Base-by-base conservation (phyloP, 92 coral and sea anemone genomes). In the Montipora capitata region DNA sequence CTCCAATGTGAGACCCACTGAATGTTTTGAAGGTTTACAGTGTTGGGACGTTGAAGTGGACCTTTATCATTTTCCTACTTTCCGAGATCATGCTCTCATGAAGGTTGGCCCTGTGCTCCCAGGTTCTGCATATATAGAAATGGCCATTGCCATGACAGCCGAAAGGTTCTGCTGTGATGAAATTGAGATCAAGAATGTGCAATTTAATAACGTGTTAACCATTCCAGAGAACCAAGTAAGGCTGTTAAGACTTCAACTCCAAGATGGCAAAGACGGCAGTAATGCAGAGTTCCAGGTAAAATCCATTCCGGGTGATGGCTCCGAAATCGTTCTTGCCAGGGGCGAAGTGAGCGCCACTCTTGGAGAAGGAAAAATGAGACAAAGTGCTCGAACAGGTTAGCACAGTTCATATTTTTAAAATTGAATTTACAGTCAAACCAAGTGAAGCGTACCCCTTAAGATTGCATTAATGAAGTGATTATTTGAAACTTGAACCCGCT, bases 41-140 rank as follows among this genome's bases (percentile, higher is more conserved):
- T 90, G 91, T 27, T 93, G 95, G 95, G 93, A 89, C 38, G 80
- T 84, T 3, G 95, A 93, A 49, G 81, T 93, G 39, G 93, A 89
- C 65, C 86, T 89, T 61, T 63, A 84, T 72, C 89, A 78, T 3
- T 78, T 85, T 66, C 93, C 95, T 12, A 84, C 54, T 45, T 41
- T 93, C 65, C 85, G 66, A 48, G 95, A 93, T 57, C 95, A 85
- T 68, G 82, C 86, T 43, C 71, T 93, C 4, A 62, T 15, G 52
- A 84, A 93, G 66, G 82, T 84, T 10, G 85, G 85, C 41, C 79
- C 95, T 15, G 84, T 93, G 16, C 49, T 93, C 12, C 95, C 95
- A 39, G 93, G 84, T 35, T 79, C 95, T 43, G 85, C 74, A n/a
- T 93, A 72, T 56, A 52, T 93, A 2, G 95, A 93, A 59, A 89